These are phyloP conservation scores for Agonum fuliginosum DNA, from an alignment of 2,888 invertebrate genomes.

Conservation along the genomic window DNA sequence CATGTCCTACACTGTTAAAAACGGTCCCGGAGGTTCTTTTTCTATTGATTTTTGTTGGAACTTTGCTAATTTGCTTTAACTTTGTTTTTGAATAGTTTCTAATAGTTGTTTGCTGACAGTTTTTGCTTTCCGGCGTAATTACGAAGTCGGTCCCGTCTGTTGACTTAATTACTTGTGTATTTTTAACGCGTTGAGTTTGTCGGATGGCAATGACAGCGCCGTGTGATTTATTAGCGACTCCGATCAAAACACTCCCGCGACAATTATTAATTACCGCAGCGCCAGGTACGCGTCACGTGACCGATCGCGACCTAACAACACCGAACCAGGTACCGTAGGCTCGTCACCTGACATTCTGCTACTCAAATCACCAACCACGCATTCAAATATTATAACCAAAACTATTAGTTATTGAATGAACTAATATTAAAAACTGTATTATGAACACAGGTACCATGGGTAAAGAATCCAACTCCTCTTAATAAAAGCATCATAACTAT, in stretches of 20 bases:
- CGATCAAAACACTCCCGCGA: slow-evolving; percentile 29
- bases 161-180: slow-evolving; percentile 58
- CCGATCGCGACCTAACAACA: no score
- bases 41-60: slow-evolving; percentile 60
- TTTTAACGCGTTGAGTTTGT: slow-evolving; percentile 46
- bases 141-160: slow-evolving; percentile 52
- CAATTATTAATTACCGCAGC: slow-evolving; percentile 40
- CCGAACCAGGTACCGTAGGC: not conserved
- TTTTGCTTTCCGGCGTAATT: slow-evolving; percentile 50
- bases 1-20: slow-evolving; percentile 57
- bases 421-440: no score
- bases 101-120: slow-evolving; percentile 60
- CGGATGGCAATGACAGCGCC: slow-evolving; percentile 27
- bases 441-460: no score
- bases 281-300: slow-evolving; percentile 4
- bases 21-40: slow-evolving; percentile 54
- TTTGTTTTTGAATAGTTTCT: slow-evolving; percentile 59
- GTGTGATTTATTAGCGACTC: slow-evolving; percentile 34
- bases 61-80: slow-evolving; percentile 60
- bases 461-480: no score
- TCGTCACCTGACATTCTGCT: no score
- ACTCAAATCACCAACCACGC: no score
- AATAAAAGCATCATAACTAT: no score
- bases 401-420: no score
- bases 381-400: no score